phyloP scores from a whole-genome alignment of 2,113 vertebrate species.

The Microtus pennsylvanicus region DNA sequence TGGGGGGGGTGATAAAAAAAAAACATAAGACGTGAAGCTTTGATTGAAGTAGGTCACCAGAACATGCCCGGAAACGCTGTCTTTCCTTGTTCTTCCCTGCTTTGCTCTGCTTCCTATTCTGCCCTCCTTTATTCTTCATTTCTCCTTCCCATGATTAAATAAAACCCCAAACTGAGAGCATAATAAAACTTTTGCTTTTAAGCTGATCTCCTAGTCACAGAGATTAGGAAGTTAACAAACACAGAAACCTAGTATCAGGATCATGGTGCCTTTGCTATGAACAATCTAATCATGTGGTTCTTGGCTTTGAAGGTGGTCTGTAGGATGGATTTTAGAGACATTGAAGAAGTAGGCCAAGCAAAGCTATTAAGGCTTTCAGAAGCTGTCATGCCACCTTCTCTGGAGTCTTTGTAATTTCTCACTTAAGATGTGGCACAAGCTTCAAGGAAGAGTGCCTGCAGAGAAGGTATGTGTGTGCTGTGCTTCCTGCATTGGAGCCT shows the following conservation, averaged over 20 bases:
- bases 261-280: neutral
- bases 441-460: too few species aligned
- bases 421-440: too few species aligned
- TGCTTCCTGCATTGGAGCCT: too few species aligned
- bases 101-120: neutral
- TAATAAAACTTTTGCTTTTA: neutral
- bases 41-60: neutral
- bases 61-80: too few species aligned
- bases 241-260: neutral
- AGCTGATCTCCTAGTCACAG: neutral
- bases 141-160: neutral
- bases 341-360: neutral
- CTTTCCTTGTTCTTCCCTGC: neutral
- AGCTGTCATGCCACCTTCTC: too few species aligned
- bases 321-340: neutral
- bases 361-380: neutral
- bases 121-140: neutral
- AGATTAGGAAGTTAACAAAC: neutral
- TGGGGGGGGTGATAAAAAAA: too few species aligned
- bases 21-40: accelerated
- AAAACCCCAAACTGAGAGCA: neutral
- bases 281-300: neutral
- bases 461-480: too few species aligned
- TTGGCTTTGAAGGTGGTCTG: neutral
- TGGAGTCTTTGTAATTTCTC: too few species aligned